Conservation (phyloP, 2,113 vertebrate species). For the Eira barbara region DNA sequence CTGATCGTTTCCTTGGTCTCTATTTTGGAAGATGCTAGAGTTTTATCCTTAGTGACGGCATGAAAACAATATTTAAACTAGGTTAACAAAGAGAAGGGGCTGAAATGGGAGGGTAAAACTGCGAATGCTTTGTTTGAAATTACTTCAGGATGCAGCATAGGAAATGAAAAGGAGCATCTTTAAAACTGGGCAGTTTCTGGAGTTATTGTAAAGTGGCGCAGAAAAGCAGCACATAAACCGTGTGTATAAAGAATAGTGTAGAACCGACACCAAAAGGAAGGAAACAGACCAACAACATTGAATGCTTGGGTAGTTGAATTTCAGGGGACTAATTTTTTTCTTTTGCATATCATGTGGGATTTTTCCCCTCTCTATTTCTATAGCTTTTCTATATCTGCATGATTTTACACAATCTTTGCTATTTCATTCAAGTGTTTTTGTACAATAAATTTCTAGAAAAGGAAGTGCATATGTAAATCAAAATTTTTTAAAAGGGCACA, state of each 20-base stretch:
- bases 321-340: not conserved
- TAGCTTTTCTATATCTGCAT: not conserved
- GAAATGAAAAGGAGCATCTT: not conserved
- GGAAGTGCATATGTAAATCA: not conserved
- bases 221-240: not conserved
- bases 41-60: conserved; percentile 69
- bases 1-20: conserved; percentile 70
- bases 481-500: not conserved
- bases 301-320: not conserved
- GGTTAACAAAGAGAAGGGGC: conserved; percentile 54
- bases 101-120: not conserved
- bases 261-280: not conserved
- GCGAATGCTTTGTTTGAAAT: not conserved
- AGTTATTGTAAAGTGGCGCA: not conserved
- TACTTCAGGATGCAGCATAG: not conserved
- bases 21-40: conserved; percentile 76
- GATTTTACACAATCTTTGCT: not conserved
- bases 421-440: not conserved
- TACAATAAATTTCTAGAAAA: not conserved
- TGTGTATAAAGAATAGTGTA: too few relatives aligned
- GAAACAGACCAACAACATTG: not conserved
- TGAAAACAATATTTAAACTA: conserved; percentile 53
- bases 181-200: not conserved
- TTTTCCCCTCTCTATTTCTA: not conserved
- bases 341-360: not conserved